These are phyloP conservation scores for Drosophila conformis DNA, from an alignment of 2,888 invertebrate genomes.

Conservation along the genomic window DNA sequence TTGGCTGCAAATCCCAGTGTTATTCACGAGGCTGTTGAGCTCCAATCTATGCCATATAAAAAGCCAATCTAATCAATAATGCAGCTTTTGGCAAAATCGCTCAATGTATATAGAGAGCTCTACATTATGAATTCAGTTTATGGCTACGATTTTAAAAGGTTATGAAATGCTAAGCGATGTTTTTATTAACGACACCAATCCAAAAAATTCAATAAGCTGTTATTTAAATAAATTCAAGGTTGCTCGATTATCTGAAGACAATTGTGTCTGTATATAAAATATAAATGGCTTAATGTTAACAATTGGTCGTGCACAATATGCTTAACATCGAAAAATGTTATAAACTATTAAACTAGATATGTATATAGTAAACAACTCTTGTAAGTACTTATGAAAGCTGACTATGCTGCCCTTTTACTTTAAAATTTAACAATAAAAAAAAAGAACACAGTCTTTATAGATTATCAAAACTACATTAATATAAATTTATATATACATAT, in stretches of 20 bases:
- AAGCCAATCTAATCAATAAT: conserved; percentile 46
- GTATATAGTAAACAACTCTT: conserved; percentile 6
- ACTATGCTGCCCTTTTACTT: conserved; percentile 14
- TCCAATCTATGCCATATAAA: conserved; percentile 42
- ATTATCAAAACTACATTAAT: conserved; percentile 36
- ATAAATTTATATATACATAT: conserved; percentile 2
- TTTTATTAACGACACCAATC: not conserved
- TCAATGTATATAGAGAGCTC: not conserved
- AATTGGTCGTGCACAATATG: not conserved
- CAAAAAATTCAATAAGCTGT: not conserved
- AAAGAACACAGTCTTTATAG: conserved; percentile 38
- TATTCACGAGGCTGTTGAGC: conserved; percentile 9
- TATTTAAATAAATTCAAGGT: not conserved
- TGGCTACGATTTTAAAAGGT: not conserved
- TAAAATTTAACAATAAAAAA: conserved; percentile 10
- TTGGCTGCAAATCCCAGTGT: conserved; percentile 28
- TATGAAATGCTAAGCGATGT: not conserved
- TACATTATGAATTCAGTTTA: not conserved
- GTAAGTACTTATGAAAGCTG: conserved; percentile 2
- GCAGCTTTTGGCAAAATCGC: conserved; percentile 15
- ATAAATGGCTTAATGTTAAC: not conserved
- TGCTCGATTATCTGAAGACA: not conserved
- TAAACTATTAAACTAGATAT: not conserved
- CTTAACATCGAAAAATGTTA: not conserved
- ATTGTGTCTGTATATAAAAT: not conserved